A percentile compares a stretch with the other conserved stretches of the same genome.
Evolutionary conservation across 2,888 invertebrate genomes (phyloP).

Genomic region (Amphipyra berbera): DNA sequence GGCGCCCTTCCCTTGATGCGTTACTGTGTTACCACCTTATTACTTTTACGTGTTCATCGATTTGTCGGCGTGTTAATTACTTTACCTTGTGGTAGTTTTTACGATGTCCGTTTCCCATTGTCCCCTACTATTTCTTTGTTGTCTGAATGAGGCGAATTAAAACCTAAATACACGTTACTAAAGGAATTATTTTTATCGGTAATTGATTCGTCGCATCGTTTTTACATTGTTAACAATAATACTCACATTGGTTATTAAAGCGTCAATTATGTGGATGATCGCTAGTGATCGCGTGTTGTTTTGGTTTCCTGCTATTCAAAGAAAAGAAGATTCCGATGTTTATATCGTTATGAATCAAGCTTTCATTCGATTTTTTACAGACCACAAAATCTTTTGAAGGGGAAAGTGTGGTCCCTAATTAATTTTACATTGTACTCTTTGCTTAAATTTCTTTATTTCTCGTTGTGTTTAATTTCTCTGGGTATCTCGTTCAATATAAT

Average conservation of each 20-base stretch:
- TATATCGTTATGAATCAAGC: slow-evolving; percentile 14
- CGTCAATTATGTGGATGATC: slow-evolving; percentile 30
- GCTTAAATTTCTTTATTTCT: slow-evolving; percentile 36
- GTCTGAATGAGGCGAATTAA: slow-evolving; percentile 19
- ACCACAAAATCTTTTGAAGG: slow-evolving; percentile 20
- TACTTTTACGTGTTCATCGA: slow-evolving; percentile 33
- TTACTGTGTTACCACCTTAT: slow-evolving; percentile 36
- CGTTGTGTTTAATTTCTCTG: slow-evolving; percentile 23
- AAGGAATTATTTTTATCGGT: slow-evolving; percentile 12
- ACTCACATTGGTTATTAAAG: slow-evolving; percentile 23
- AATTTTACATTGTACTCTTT: slow-evolving; percentile 35
- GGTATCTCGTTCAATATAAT: slow-evolving; percentile 34
- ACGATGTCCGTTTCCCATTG: slow-evolving; percentile 27
- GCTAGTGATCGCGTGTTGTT: slow-evolving; percentile 34
- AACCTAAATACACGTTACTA: slow-evolving; percentile 3
- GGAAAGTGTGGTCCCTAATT: slow-evolving; percentile 37
- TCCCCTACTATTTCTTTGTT: slow-evolving; percentile 16
- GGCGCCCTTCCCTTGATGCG: slow-evolving; percentile 58
- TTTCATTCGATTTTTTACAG: slow-evolving; percentile 24
- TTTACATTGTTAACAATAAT: slow-evolving; percentile 6
- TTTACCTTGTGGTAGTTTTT: slow-evolving; percentile 21
- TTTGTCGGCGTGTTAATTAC: slow-evolving; percentile 36
- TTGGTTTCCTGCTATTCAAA: slow-evolving; percentile 37
- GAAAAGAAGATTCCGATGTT: slow-evolving; percentile 18
- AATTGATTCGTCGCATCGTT: slow-evolving; percentile 24